A percentile compares a stretch with the other conserved stretches of the same genome.
phyloP scores from a whole-genome alignment of 2,113 vertebrate species.

The Fulmarus glacialis region DNA sequence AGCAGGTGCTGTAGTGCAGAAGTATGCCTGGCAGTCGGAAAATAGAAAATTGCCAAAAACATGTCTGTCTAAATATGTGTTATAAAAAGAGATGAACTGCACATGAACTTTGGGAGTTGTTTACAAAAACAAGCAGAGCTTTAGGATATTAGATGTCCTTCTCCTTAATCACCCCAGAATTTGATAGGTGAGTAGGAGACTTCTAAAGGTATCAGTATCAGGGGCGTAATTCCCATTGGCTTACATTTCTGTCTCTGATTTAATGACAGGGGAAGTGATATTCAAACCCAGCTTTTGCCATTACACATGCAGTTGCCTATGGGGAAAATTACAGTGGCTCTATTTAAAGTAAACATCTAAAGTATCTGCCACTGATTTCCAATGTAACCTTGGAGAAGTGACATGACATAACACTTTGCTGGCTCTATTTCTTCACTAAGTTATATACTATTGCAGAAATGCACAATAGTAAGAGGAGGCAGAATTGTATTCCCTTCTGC shows the following conservation, averaged over 20 bases:
- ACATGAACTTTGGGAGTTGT: conserved; percentile 43
- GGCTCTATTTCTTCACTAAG: neutral
- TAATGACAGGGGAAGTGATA: conserved; percentile 52
- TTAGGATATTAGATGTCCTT: conserved; percentile 49
- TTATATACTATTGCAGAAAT: neutral
- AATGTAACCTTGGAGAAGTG: conserved; percentile 62
- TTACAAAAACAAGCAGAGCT: conserved; percentile 44
- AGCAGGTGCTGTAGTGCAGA: conserved; percentile 49
- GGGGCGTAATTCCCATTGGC: neutral
- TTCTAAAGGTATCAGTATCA: conserved; percentile 5
- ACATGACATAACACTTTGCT: conserved; percentile 1
- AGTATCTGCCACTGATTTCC: conserved; percentile 17
- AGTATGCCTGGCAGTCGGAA: conserved; percentile 13
- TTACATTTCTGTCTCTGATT: conserved; percentile 53
- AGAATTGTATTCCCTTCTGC: neutral
- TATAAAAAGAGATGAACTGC: conserved; percentile 65
- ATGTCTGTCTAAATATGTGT: conserved; percentile 25
- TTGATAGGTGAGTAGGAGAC: conserved; percentile 57
- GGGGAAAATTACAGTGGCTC: conserved; percentile 42
- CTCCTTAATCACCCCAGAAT: conserved; percentile 50
- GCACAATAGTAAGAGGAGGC: neutral
- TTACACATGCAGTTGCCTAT: conserved; percentile 59
- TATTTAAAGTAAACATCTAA: conserved; percentile 63
- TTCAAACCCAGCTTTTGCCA: conserved; percentile 40
- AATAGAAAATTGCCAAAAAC: conserved; percentile 41